Evolutionary conservation across 2,797 vertebrate genomes (phyloP).

Genomic region (Sciurus vulgaris): DNA sequence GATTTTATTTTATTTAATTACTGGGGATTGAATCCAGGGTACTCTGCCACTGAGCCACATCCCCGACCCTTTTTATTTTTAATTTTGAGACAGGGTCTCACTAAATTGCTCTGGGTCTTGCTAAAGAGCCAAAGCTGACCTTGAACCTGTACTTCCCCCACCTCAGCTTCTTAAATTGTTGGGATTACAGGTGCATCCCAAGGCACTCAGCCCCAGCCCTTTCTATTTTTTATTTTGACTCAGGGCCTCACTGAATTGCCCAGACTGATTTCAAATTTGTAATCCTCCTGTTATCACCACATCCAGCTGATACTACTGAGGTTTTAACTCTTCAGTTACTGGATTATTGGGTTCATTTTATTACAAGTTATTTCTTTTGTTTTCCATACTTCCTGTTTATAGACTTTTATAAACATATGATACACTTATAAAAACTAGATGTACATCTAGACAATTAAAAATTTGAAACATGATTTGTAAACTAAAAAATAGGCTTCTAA

Average conservation of each 20-base stretch:
- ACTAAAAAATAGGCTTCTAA: constrained; percentile 44
- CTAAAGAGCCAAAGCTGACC: too few relatives aligned
- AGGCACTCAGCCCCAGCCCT: too few relatives aligned
- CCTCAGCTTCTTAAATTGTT: not conserved
- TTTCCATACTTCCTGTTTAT: not conserved
- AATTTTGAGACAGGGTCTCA: too few relatives aligned
- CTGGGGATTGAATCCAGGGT: not conserved
- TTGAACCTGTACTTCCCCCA: too few relatives aligned
- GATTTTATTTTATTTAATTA: not conserved
- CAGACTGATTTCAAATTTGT: too few relatives aligned
- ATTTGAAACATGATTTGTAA: constrained; percentile 14
- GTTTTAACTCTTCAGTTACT: not conserved
- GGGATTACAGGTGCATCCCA: too few relatives aligned
- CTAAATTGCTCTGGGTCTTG: too few relatives aligned
- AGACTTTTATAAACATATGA: not conserved
- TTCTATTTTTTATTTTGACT: too few relatives aligned
- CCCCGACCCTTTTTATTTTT: too few relatives aligned
- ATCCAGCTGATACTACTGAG: not conserved
- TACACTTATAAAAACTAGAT: not conserved
- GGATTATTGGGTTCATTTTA: not conserved
- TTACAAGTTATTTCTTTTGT: not conserved
- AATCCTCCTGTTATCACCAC: too few relatives aligned
- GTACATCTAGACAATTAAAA: not conserved
- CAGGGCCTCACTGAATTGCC: too few relatives aligned
- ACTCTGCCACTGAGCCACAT: too few relatives aligned